Base-by-base conservation (phyloP, 2,797 vertebrate genomes). In the Pseudocheirus occidentalis region DNA sequence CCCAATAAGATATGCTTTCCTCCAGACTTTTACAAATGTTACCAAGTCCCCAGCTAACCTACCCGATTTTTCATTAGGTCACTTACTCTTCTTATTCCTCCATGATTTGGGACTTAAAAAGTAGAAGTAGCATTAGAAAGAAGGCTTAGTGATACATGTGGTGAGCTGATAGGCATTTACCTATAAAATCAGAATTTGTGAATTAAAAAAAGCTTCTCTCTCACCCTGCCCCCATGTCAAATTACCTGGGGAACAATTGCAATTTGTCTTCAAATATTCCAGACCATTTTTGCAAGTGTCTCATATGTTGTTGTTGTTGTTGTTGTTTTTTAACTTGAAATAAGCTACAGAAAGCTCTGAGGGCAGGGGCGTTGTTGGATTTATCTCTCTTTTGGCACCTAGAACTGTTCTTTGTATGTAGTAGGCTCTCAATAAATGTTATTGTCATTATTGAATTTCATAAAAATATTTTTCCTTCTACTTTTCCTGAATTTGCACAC, bases 211-310 rank as follows among this genome's bases (percentile, higher is more conserved):
- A 97, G 91, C 97, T 98, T 98, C 95, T 92, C 96, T 5, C 31
- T 29, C 29, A 0, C 59, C 97, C 98, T 98, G 94, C 92, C 96
- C 91, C 46, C 94, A 96, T 98, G 96, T 97, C 96, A 98, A 95
- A 50, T 96, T 97, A 98, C 97, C 89, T 96, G 97, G 95, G 96
- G 96, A 97, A 87, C 98, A 55, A 97, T 94, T 97, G 90, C 97
- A 81, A 92, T 95, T 92, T 53, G 96, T 97, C 58, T 95, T 81
- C 34, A 92, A 95, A 59, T 55, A 97, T 95, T 97, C 96, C 92
- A 93, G 96, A 97, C 96, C 90, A 95, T 95, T 96, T 94, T 95
- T 96, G 66, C 94, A 46, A 81, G 6, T 46, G 73, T 95, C 95
- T 93, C 29, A 95, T 95, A 95, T 97, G 55, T 90, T 90, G 93